Conservation (phyloP, 2,113 vertebrate species). For the Alouatta palliata region DNA sequence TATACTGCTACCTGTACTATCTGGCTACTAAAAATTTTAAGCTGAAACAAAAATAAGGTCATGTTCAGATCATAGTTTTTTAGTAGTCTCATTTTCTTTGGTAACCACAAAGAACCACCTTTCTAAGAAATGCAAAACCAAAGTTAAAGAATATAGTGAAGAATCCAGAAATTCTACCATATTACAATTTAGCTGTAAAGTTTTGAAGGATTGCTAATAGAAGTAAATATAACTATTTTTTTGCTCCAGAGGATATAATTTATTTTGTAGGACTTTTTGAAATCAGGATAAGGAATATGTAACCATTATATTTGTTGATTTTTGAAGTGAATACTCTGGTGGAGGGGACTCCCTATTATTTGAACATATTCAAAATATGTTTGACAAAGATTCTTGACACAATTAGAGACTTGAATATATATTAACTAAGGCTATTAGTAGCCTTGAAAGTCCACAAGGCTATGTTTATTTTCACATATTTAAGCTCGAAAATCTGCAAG, state of each 20-base stretch:
- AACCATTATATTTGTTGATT: neutral
- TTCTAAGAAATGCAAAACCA: neutral
- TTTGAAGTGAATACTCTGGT: neutral
- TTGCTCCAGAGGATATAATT: neutral
- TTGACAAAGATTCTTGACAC: neutral
- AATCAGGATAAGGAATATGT: slow-evolving; percentile 2
- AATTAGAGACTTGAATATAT: neutral
- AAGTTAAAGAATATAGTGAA: neutral
- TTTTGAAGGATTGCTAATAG: neutral
- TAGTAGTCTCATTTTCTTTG: neutral
- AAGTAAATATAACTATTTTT: neutral
- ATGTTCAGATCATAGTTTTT: neutral
- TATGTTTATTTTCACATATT: neutral
- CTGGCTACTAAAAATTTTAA: neutral
- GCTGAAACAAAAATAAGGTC: neutral
- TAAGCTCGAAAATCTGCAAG: neutral
- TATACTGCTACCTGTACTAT: neutral
- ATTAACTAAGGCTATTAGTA: neutral
- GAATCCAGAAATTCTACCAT: neutral
- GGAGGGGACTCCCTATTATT: neutral
- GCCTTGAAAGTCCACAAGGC: neutral
- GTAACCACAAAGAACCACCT: neutral
- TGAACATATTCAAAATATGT: neutral
- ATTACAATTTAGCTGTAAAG: neutral
- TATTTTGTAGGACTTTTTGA: slow-evolving; percentile 31